Conservation (phyloP, 2,113 vertebrate species). For the Phyllostomus hastatus region DNA sequence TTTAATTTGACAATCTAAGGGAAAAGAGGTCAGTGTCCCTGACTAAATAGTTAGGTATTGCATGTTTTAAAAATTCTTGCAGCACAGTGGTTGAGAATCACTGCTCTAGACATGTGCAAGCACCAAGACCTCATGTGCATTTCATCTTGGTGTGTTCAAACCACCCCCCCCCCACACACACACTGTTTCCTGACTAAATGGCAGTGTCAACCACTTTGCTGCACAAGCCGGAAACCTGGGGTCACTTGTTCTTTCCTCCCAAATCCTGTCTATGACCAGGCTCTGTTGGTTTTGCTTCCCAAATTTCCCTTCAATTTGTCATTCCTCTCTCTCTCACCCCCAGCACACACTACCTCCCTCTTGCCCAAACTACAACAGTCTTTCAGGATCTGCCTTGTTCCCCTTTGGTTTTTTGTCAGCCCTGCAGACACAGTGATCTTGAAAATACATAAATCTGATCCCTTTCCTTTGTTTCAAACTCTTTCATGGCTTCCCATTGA, state of each 20-base stretch:
- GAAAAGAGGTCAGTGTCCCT: background rate
- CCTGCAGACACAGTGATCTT: background rate
- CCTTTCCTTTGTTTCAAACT: background rate
- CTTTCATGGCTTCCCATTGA: background rate
- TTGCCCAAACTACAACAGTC: background rate
- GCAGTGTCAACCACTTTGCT: background rate
- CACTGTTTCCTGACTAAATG: background rate
- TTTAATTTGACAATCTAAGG: background rate
- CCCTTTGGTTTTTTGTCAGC: background rate
- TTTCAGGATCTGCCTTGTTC: background rate
- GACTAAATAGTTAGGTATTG: background rate
- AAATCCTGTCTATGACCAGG: background rate
- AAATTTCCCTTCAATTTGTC: background rate
- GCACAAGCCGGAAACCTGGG: background rate
- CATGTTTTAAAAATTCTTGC: background rate
- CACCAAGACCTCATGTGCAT: background rate
- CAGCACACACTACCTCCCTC: background rate
- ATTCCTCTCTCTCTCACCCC: background rate
- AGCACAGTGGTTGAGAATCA: background rate
- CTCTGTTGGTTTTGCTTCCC: background rate
- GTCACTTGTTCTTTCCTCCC: background rate
- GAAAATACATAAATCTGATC: background rate
- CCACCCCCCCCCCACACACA: background rate
- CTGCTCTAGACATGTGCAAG: background rate
- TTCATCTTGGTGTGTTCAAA: background rate